Conservation (phyloP, 1,140 invertebrate genomes). For the Plutomurus gul region DNA sequence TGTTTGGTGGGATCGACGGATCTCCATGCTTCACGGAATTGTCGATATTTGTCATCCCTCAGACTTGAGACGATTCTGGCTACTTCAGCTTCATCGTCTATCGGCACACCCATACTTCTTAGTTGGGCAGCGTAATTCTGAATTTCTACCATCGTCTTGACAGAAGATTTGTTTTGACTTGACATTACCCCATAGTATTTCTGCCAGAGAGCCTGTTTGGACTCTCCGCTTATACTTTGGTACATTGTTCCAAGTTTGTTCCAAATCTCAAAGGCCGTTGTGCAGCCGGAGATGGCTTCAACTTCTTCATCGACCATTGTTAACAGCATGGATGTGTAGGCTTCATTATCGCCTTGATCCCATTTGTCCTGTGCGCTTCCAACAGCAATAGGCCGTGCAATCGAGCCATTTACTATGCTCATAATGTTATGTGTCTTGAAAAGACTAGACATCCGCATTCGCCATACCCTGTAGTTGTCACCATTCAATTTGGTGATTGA, state of each 20-base stretch:
- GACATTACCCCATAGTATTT: neutral
- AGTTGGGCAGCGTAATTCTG: constrained; percentile 19
- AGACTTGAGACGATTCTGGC: constrained; percentile 4
- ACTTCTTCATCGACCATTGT: constrained; percentile 23
- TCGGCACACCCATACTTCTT: neutral
- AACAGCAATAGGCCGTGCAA: neutral
- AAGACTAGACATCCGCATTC: neutral
- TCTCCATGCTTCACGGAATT: constrained; percentile 12
- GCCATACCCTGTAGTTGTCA: constrained; percentile 36
- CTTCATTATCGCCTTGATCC: constrained; percentile 33
- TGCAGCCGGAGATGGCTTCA: constrained; percentile 2
- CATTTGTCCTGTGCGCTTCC: constrained; percentile 2
- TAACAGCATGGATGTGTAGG: neutral
- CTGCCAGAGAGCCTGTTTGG: constrained; percentile 26
- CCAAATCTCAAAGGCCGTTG: constrained; percentile 12
- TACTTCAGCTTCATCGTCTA: constrained; percentile 1
- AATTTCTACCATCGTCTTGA: constrained; percentile 20
- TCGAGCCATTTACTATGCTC: neutral
- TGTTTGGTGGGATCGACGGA: neutral
- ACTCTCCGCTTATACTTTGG: constrained; percentile 28
- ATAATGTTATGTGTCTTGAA: constrained; percentile 5
- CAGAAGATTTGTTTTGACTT: neutral
- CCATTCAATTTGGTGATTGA: constrained; percentile 27
- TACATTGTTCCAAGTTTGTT: constrained; percentile 25
- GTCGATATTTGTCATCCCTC: neutral